Evolutionary conservation across 2,888 invertebrate species (phyloP).

Genomic region (Acrocyrtus sp.): DNA sequence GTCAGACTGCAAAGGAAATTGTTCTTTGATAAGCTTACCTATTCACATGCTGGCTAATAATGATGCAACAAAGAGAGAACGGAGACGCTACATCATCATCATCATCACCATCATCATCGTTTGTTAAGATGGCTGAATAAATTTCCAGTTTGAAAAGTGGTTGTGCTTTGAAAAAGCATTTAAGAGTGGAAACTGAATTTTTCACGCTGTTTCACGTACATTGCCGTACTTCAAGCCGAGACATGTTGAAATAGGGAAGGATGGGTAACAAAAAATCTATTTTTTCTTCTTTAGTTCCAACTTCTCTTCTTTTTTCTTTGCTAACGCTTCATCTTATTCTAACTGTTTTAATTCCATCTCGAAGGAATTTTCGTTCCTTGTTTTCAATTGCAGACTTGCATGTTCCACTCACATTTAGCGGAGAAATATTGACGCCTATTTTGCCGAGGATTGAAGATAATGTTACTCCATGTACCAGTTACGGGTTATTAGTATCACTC

Average conservation of each 20-base stretch:
- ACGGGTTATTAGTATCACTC: no score
- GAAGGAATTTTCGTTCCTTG: not conserved
- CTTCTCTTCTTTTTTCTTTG: not conserved
- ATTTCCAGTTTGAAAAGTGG: constrained; percentile 38
- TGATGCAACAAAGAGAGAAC: constrained; percentile 6
- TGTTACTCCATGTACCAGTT: no score
- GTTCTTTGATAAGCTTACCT: not conserved
- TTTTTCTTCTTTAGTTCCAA: not conserved
- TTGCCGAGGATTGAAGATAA: no score
- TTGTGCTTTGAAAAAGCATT: constrained; percentile 32
- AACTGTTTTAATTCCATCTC: no score
- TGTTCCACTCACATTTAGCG: constrained; percentile 8
- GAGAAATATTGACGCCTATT: not conserved
- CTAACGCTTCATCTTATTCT: no score
- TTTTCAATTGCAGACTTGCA: constrained; percentile 15
- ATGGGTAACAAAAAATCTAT: no score
- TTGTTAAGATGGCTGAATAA: constrained; percentile 17
- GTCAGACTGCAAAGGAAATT: not conserved
- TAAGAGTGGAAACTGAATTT: constrained; percentile 40
- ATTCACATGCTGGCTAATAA: constrained; percentile 1
- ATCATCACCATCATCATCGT: not conserved
- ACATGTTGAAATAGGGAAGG: no score
- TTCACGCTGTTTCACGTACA: constrained; percentile 32
- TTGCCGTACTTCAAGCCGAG: no score
- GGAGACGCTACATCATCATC: constrained; percentile 12